Base-by-base conservation (phyloP, 1,140 invertebrate genomes). In the Tetramorium simillimum region DNA sequence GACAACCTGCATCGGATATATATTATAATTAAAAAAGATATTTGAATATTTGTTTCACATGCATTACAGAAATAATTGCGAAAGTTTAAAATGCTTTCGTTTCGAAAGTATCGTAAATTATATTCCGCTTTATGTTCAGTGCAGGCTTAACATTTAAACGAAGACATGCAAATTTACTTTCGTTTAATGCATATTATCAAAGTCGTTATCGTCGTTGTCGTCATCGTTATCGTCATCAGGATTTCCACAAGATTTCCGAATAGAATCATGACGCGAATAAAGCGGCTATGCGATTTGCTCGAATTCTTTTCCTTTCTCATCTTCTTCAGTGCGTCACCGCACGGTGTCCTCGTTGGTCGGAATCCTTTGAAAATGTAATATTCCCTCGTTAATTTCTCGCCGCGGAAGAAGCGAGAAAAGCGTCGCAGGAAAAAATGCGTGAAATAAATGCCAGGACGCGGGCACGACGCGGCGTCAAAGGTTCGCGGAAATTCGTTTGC, bases 281-380 rank as follows among this genome's bases (percentile, higher is more conserved):
- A 86, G 40, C 46, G 49, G 49, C 51, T 28, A 33, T 33, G 33
- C 73, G 60, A 46, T 43, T 67, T 81, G 80, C 53, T 46, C 28
- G 80, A 46, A 60, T 84, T 70, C 43, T 76, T 60, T 63, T 53
- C 33, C 46, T 81, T 49, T 69, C 63, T 53, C 75, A 49, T 16
- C 40, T 70, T 49, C 76, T 40, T 80, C 75, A 46, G 76, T 40
- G 51, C 28, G 75, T 63, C 24, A 63, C 37, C 51, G 72, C 58
- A 60, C 80, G 56, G 37, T 60, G 14, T 53, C 43, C 72, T 62
- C 18, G 60, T 75, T 43, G 56, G 58, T 43, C 33, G 40, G 49
- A 78, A 85, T 87, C 87, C 88, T 90, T 90, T 89, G 89, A 89
- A 90, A 90, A 87, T 80, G 86, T 87, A 89, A 85, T 88, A 84